Conservation (phyloP, 2,888 invertebrate genomes). For the Tipula confusa region DNA sequence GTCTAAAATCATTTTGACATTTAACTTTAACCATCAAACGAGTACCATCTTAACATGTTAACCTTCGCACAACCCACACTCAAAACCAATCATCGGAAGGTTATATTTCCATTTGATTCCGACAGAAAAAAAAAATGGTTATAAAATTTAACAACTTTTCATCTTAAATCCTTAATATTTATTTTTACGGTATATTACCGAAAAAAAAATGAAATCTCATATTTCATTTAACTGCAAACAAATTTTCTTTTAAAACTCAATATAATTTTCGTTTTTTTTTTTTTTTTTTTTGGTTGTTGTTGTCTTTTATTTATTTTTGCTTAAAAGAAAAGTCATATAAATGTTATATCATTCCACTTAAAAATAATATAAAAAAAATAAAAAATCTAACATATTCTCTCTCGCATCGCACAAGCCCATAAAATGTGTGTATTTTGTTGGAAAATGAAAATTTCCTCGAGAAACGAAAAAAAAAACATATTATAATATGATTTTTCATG, state of each 20-base stretch:
- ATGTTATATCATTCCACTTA: slow-evolving; percentile 25
- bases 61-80: not conserved
- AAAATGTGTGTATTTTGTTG: not conserved
- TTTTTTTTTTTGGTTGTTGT: not conserved
- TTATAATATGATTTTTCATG: slow-evolving; percentile 28
- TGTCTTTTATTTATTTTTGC: not conserved
- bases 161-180: slow-evolving; percentile 25
- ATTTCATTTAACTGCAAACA: slow-evolving; percentile 29
- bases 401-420: not conserved
- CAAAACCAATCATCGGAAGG: not conserved
- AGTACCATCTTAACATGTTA: not conserved
- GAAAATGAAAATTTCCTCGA: not conserved
- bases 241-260: slow-evolving; percentile 27
- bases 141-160: slow-evolving; percentile 25
- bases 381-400: slow-evolving; percentile 14
- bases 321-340: slow-evolving; percentile 25
- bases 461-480: not conserved
- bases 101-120: not conserved
- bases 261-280: not conserved
- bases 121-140: not conserved
- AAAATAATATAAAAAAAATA: not conserved
- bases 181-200: slow-evolving; percentile 25
- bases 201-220: slow-evolving; percentile 21
- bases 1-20: not conserved
- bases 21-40: not conserved